Evolutionary conservation across 2,113 vertebrate genomes (phyloP).

Genomic region (Clarias magur): DNA sequence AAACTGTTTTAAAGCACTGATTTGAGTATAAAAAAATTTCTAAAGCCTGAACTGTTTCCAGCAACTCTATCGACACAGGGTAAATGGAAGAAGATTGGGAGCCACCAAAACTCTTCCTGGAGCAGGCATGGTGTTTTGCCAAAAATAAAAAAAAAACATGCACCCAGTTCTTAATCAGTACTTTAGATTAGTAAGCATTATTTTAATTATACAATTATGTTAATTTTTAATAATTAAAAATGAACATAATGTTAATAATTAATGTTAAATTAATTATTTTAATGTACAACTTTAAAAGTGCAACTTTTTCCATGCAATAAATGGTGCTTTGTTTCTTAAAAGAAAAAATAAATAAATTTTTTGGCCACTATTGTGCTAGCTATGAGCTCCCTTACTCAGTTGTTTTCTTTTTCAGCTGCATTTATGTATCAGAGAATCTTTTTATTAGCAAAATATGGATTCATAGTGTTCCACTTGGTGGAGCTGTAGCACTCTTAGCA

Average conservation of each 20-base stretch:
- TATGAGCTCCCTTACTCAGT: not conserved
- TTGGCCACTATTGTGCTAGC: not conserved
- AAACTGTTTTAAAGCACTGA: not conserved
- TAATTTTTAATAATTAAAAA: no score
- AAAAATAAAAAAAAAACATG: not conserved
- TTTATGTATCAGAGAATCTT: not conserved
- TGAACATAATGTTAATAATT: no score
- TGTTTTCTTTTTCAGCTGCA: not conserved
- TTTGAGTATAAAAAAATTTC: not conserved
- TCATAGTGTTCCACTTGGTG: slow-evolving; percentile 9
- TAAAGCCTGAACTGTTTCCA: not conserved
- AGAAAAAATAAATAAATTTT: not conserved
- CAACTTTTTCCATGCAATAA: not conserved
- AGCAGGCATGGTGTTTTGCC: not conserved
- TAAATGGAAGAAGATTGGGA: not conserved
- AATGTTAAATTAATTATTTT: no score
- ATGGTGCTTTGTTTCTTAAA: not conserved
- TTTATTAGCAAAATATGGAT: not conserved
- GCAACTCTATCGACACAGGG: not conserved
- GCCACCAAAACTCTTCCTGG: not conserved
- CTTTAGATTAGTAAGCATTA: not conserved
- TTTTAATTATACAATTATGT: not conserved
- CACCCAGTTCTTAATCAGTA: not conserved
- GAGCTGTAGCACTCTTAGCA: not conserved
- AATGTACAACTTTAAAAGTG: not conserved